phyloP scores from a whole-genome alignment of 1,140 invertebrate genomes.

The Nasonia giraulti region DNA sequence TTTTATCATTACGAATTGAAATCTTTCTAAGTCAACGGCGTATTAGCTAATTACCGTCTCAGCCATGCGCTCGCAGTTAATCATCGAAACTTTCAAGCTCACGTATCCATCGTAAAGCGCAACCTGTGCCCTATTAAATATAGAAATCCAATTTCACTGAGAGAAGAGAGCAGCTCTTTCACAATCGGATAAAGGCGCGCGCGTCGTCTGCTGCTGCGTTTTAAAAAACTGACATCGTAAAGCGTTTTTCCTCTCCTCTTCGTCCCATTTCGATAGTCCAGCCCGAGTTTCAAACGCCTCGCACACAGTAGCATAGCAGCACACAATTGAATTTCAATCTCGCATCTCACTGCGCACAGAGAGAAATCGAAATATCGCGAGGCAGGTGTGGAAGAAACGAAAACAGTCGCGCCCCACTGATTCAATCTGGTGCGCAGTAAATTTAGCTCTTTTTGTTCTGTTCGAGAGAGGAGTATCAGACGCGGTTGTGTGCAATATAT shows the following conservation, averaged over 20 bases:
- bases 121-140: not conserved
- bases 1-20: too few relatives aligned
- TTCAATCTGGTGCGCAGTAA: not conserved
- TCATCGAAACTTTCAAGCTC: not conserved
- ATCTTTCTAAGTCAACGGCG: too few relatives aligned
- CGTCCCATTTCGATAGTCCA: not conserved
- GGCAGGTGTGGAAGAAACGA: not conserved
- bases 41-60: too few relatives aligned
- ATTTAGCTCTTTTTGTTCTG: not conserved
- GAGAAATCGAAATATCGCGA: not conserved
- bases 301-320: too few relatives aligned
- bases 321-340: not conserved
- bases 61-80: too few relatives aligned
- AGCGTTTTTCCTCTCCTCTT: not conserved
- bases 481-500: too few relatives aligned
- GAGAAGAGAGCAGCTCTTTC: not conserved
- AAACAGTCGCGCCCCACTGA: not conserved
- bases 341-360: not conserved
- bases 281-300: too few relatives aligned
- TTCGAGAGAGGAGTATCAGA: too few relatives aligned
- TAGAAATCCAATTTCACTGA: slow-evolving; percentile 1
- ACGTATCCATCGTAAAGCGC: not conserved
- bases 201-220: not conserved
- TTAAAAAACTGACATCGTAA: not conserved
- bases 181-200: not conserved